Percentiles rank a stretch among this genome's conserved stretches.
phyloP scores from a whole-genome alignment of 92 coral and sea anemone genomes.

The Paragorgia papillata region DNA sequence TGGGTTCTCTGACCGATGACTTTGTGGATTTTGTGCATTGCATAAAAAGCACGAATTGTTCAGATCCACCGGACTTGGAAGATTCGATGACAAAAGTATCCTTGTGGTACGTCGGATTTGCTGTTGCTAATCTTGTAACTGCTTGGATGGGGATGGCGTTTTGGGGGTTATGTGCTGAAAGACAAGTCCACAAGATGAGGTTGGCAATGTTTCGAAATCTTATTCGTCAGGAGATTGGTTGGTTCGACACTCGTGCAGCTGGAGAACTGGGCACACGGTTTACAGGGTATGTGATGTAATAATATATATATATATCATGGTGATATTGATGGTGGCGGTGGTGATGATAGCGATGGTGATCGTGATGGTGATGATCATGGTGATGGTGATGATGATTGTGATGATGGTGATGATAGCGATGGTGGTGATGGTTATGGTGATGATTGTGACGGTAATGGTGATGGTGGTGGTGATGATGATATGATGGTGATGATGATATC shows the following conservation, averaged over 20 bases:
- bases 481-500: no score
- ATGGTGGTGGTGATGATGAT: no score
- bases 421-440: no score
- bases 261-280: conserved; percentile 85
- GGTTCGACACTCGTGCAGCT: conserved; percentile 87
- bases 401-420: no score
- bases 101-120: conserved; percentile 76
- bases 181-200: conserved; percentile 86
- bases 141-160: conserved; percentile 74
- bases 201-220: conserved; percentile 72
- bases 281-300: conserved; percentile 71
- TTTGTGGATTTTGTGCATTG: conserved; percentile 57
- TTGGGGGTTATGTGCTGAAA: conserved; percentile 77
- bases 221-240: conserved; percentile 88
- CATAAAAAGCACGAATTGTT: background rate
- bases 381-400: no score
- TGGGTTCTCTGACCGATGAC: conserved; percentile 71
- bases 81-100: conserved; percentile 63
- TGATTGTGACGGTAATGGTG: no score
- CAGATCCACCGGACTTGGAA: conserved; percentile 58
- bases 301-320: no score
- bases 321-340: no score
- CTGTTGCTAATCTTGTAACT: conserved; percentile 65
- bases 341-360: no score
- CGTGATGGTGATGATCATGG: no score